These are phyloP conservation scores for Tubulanus polymorphus DNA, from an alignment of 2,888 invertebrate genomes.

Conservation along the genomic window DNA sequence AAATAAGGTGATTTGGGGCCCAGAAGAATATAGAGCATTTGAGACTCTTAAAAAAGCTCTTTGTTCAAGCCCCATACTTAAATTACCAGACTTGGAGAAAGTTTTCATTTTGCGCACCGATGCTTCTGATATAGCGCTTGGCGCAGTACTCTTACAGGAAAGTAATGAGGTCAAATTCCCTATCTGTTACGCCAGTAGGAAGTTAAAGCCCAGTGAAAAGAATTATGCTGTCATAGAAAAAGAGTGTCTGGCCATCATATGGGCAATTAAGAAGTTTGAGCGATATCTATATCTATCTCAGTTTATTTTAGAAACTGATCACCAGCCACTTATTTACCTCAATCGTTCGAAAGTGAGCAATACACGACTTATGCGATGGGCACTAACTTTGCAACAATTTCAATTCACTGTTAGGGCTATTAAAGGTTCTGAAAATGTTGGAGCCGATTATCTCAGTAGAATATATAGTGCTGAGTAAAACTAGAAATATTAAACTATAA, in stretches of 20 bases:
- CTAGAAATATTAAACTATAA: too few relatives aligned
- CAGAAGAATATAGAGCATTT: slow-evolving; percentile 14
- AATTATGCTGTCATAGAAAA: slow-evolving; percentile 21
- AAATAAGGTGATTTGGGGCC: slow-evolving; percentile 15
- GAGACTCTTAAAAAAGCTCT: slow-evolving; percentile 11
- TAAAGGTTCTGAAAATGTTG: slow-evolving; percentile 16
- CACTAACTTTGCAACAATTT: slow-evolving; percentile 15
- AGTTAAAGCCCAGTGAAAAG: slow-evolving; percentile 17
- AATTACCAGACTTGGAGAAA: slow-evolving; percentile 14
- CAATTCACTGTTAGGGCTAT: slow-evolving; percentile 12
- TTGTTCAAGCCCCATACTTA: slow-evolving; percentile 10
- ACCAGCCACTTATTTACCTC: slow-evolving; percentile 18
- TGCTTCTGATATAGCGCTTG: slow-evolving; percentile 20
- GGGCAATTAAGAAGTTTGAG: slow-evolving; percentile 19
- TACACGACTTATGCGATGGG: slow-evolving; percentile 22
- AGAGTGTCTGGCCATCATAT: slow-evolving; percentile 22
- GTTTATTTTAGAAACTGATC: slow-evolving; percentile 24
- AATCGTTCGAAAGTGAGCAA: slow-evolving; percentile 17
- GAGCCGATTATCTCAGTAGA: slow-evolving; percentile 1
- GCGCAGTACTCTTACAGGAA: slow-evolving; percentile 21
- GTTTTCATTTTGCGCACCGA: slow-evolving; percentile 19
- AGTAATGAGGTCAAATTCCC: slow-evolving; percentile 15
- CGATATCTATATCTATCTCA: slow-evolving; percentile 18
- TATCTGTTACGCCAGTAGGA: slow-evolving; percentile 22
- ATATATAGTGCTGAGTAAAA: too few relatives aligned